Evolutionary conservation across 92 coral and sea anemone genomes (phyloP), one percentile per base, ranked within the genome.

Genomic region (Desmophyllum pertusum): DNA sequence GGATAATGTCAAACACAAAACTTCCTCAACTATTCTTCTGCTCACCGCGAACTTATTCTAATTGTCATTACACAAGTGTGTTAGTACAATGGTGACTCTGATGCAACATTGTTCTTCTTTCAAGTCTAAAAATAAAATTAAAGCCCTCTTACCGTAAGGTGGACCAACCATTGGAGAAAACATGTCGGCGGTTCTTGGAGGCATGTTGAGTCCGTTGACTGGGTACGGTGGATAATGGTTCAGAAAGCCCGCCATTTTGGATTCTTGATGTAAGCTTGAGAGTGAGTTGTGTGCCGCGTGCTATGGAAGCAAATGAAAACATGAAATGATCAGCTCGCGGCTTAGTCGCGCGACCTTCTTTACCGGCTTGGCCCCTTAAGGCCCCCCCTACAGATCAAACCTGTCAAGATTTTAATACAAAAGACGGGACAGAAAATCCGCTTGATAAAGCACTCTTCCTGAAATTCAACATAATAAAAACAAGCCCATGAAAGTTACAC

Each of bases 211-310:
- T 13, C 93, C 95, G 33, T 91, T 91, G 31, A 94, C 83, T 5
- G 98, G 92, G 80, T 91, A 94, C 0, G 95, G 93, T 51, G 98
- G 94, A 75, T 94, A 94, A 70, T 94, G 95, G 87, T 94, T 94
- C 61, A 94, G 87, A 73, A 94, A 94, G 46, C 98, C 95, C 75
- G 98, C 98, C 98, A 94, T 94, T 70, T 90, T 85, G 63, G 79
- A 50, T 71, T 82, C 86, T 59, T 57, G 79, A 2, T 82, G 86
- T 29, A 82, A 37, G 71, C 7, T 72, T 17, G 70, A 33, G 86
- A 53, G 59, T 29, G 86, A 55, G 45, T 53, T 82, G 41, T 72
- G 59, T 18, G 79, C 86, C 78, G 86, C 71, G 86, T 82, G 86
- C 86, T 82, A 25, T 33, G 71, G 59, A 73, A 14, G 59, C 71